Evolutionary conservation across 2,797 vertebrate species (phyloP).

Genomic region (Eulemur coronatus): DNA sequence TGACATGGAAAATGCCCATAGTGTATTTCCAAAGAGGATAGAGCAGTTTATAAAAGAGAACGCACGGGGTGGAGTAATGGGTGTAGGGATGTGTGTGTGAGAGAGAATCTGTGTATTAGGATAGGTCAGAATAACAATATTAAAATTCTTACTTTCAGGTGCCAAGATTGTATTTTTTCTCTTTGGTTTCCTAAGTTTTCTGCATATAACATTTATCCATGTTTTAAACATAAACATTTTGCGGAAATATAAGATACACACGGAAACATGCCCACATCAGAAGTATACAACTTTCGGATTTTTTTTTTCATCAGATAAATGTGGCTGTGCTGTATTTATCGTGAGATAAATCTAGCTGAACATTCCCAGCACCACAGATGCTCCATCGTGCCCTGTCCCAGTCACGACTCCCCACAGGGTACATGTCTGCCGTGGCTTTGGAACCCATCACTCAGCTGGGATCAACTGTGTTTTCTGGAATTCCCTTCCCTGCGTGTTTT

Average conservation of each 20-base stretch:
- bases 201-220: not conserved
- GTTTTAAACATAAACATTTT: not conserved
- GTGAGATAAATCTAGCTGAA: not conserved
- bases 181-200: not conserved
- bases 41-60: not conserved
- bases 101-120: not conserved
- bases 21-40: not conserved
- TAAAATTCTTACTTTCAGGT: not conserved
- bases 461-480: not conserved
- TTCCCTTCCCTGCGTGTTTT: not conserved
- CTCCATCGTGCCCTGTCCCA: not conserved
- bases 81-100: fast-evolving
- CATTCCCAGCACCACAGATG: not conserved
- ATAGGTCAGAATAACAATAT: not conserved
- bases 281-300: not conserved
- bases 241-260: not conserved
- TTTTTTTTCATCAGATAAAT: not conserved
- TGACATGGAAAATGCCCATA: not conserved
- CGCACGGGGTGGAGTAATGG: fast-evolving
- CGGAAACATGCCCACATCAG: not conserved
- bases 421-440: too few species aligned
- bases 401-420: not conserved
- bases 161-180: not conserved
- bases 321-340: not conserved
- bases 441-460: not conserved